A percentile compares a stretch with the other conserved stretches of the same genome.
phyloP scores from a whole-genome alignment of 2,113 vertebrate genomes.

The Hirundichthys speculiger region DNA sequence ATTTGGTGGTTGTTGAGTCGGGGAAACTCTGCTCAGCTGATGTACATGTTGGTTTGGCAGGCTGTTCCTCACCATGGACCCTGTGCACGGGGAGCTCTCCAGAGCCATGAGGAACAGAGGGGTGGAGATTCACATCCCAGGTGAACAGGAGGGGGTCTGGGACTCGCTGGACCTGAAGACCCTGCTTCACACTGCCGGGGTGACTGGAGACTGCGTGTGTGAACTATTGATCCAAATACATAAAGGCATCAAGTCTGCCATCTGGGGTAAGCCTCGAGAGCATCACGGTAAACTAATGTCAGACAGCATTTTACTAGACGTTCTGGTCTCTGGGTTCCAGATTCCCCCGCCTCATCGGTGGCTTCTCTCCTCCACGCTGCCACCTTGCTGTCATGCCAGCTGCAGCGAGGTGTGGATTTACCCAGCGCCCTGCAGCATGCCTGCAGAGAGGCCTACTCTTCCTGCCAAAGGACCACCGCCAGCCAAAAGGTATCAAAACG shows the following conservation, averaged over 20 bases:
- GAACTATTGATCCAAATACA: constrained; percentile 88
- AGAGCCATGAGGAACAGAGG: constrained; percentile 98
- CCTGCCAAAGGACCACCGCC: constrained; percentile 83
- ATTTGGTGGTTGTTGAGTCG: not conserved
- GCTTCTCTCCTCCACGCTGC: constrained; percentile 88
- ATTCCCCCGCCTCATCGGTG: constrained; percentile 85
- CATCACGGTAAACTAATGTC: not conserved
- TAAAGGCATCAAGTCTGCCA: constrained; percentile 79
- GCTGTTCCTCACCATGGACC: constrained; percentile 96
- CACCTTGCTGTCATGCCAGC: constrained; percentile 84
- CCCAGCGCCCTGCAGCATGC: constrained; percentile 87
- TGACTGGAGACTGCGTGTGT: constrained; percentile 88
- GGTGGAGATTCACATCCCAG: constrained; percentile 92
- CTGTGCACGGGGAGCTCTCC: constrained; percentile 94
- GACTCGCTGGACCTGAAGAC: constrained; percentile 89
- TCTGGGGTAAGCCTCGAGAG: constrained; percentile 83
- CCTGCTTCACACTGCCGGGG: constrained; percentile 87
- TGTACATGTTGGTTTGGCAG: constrained; percentile 66
- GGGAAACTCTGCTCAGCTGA: not conserved
- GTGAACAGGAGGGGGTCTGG: constrained; percentile 82
- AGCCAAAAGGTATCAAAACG: constrained; percentile 84
- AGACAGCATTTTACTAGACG: not conserved
- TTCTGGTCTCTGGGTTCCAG: constrained; percentile 64
- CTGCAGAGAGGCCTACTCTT: constrained; percentile 87
- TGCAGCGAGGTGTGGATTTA: constrained; percentile 89